Conservation (phyloP, 2,797 vertebrate genomes). For the Heliangelus exortis region DNA sequence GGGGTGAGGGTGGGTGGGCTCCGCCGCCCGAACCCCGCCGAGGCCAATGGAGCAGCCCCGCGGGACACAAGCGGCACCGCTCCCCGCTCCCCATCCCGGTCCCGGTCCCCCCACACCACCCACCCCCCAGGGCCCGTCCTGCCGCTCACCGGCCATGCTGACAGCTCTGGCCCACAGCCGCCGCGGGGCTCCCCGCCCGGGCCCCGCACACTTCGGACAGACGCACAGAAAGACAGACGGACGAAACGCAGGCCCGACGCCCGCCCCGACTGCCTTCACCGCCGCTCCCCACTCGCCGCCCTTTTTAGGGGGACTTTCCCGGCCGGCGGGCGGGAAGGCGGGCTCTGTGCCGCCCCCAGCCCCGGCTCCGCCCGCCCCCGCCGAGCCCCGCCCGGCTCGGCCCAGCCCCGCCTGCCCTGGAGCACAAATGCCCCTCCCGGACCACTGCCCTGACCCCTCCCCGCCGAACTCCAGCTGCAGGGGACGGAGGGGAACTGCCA, state of each 20-base stretch:
- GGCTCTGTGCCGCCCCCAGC: neutral
- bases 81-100: no score
- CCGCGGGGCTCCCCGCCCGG: neutral
- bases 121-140: neutral
- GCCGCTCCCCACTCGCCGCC: neutral
- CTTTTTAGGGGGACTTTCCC: slow-evolving; percentile 51
- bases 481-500: no score
- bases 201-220: neutral
- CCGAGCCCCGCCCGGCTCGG: neutral
- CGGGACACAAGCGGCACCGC: neutral
- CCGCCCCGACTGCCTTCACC: neutral
- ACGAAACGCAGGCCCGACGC: neutral
- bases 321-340: neutral
- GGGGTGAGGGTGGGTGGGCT: neutral
- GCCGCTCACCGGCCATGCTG: slow-evolving; percentile 73
- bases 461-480: no score
- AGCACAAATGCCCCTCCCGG: no score
- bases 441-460: no score
- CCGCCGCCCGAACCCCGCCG: no score
- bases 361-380: neutral
- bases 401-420: no score
- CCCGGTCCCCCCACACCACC: neutral
- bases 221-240: neutral
- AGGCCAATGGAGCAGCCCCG: neutral
- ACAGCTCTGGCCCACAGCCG: neutral